Evolutionary conservation across 1,140 invertebrate genomes (phyloP), one percentile per base, ranked within the genome.

Genomic region (Matsumurasca onukii): DNA sequence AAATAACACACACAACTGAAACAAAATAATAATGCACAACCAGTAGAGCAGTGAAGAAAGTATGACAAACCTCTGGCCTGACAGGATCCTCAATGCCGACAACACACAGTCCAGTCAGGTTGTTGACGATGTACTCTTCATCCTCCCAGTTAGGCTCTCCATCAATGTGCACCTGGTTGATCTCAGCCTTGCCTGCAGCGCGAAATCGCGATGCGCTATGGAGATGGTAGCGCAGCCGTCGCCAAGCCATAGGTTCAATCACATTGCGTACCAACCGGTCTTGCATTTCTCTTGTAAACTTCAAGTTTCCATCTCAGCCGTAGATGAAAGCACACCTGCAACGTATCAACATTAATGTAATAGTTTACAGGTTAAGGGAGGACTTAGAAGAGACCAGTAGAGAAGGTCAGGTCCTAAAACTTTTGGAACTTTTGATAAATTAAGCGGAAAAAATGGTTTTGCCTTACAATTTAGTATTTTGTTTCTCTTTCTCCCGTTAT

Each of bases 61-160:
- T n/a, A n/a, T n/a, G n/a, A n/a, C n/a, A n/a, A n/a, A 92, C 92
- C 86, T 99, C 97, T 22, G 94, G 90, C 78, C 97, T 86, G 48
- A 99, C 97, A 25, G 97, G 97, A 86, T 99, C 97, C 84, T 99
- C 97, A 80, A 99, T 99, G 71, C 98, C 98, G 69, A 98, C 93
- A 74, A 99, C 93, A 78, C 93, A 93, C 51, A 99, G 78, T 79
- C 94, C 97, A 20, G 98, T 99, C 62, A 99, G 82, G 78, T 97
- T 95, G 74, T 87, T 89, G 66, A 93, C 89, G 73, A 98, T 93
- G 73, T 91, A 89, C 63, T 95, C 93, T 79, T 99, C 98, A 78
- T 99, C 94, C 31, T 99, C 97, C 97, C 97, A 99, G 78, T 98
- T 93, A 1, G 96, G 95, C 77, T 98, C 95, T 74, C 86, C 87